Percentiles rank a stretch among this genome's conserved stretches.
phyloP scores from a whole-genome alignment of 2,113 vertebrate genomes.

The Erythrocercus mccallii region DNA sequence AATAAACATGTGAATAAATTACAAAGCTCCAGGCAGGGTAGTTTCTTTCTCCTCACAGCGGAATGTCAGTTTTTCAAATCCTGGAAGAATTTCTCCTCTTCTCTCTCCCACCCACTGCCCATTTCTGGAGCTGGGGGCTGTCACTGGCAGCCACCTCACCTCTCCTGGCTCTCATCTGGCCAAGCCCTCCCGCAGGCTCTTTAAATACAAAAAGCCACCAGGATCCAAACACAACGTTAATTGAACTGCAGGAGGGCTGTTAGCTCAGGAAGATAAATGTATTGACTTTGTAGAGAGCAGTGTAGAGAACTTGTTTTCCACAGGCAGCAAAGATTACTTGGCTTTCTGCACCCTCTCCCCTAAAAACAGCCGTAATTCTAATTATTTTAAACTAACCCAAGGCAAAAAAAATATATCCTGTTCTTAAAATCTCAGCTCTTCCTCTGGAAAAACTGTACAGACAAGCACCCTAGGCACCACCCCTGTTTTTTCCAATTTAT shows the following conservation, averaged over 20 bases:
- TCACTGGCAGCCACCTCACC: background rate
- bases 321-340: background rate
- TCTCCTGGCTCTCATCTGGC: background rate
- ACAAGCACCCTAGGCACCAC: background rate
- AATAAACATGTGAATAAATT: slow-evolving; percentile 34
- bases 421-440: background rate
- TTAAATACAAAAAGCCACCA: background rate
- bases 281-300: background rate
- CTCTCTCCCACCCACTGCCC: background rate
- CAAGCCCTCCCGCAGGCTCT: background rate
- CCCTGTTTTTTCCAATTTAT: background rate
- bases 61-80: background rate
- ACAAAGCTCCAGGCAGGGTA: slow-evolving; percentile 6
- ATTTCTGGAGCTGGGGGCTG: background rate
- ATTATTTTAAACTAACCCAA: background rate
- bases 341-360: background rate
- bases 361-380: background rate
- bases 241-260: background rate
- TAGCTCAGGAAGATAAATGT: background rate
- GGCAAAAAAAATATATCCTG: background rate
- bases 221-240: background rate
- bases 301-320: background rate
- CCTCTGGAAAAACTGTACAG: background rate
- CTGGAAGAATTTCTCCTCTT: background rate
- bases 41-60: background rate